phyloP scores from a whole-genome alignment of 2,888 invertebrate genomes.

The Dasypogon diadema region DNA sequence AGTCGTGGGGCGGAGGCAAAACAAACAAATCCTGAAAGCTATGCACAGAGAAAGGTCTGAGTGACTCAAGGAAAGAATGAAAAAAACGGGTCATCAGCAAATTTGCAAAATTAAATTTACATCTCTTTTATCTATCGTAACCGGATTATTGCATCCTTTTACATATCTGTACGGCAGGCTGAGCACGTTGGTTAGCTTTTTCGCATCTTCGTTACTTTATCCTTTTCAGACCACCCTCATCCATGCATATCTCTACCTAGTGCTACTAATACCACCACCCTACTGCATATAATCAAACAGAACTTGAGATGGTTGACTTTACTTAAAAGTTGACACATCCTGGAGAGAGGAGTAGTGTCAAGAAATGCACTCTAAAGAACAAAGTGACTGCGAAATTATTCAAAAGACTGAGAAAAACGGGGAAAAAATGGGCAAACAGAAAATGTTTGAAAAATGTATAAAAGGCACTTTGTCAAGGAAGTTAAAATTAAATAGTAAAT shows the following conservation, averaged over 20 bases:
- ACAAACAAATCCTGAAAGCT: not conserved
- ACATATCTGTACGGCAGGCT: not conserved
- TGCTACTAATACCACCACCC: too few species aligned
- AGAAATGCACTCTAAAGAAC: slow-evolving; percentile 33
- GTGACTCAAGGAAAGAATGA: not conserved
- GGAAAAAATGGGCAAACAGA: not conserved
- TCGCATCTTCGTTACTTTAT: not conserved
- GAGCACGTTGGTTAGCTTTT: slow-evolving; percentile 5
- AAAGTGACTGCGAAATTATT: slow-evolving; percentile 37
- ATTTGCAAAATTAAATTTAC: slow-evolving; percentile 48
- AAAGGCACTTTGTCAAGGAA: not conserved
- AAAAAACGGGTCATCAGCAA: slow-evolving; percentile 45
- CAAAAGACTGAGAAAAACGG: not conserved
- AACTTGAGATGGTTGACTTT: slow-evolving; percentile 29
- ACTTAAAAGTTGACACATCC: slow-evolving; percentile 38
- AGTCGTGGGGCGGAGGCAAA: not conserved
- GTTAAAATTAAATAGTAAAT: not conserved
- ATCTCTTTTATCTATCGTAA: slow-evolving; percentile 45
- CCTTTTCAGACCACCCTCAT: too few species aligned
- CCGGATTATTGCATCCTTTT: slow-evolving; percentile 46
- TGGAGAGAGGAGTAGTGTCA: slow-evolving; percentile 3
- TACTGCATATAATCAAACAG: slow-evolving; percentile 12
- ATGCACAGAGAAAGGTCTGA: not conserved
- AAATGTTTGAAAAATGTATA: not conserved
- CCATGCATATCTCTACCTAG: too few species aligned